Conservation (phyloP, 2,797 vertebrate species). For the Megalops cyprinoides region DNA sequence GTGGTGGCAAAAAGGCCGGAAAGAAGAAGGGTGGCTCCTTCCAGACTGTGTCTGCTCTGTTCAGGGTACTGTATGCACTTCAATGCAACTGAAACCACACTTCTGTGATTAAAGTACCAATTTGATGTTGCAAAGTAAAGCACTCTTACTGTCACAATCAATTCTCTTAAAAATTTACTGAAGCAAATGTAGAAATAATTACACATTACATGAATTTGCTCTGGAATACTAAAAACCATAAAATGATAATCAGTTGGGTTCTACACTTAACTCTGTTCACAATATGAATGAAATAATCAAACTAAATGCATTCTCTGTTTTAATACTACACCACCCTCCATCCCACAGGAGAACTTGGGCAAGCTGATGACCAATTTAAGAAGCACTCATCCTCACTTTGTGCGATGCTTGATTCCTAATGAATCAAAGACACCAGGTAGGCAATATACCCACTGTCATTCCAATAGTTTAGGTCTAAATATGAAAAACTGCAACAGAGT, state of each 20-base stretch:
- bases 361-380: constrained; percentile 88
- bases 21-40: constrained; percentile 91
- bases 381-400: constrained; percentile 91
- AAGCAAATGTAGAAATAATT: neutral
- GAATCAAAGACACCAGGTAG: constrained; percentile 90
- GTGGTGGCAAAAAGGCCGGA: constrained; percentile 74
- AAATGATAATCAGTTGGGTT: too few relatives aligned
- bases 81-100: too few relatives aligned
- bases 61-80: constrained; percentile 71
- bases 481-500: too few relatives aligned
- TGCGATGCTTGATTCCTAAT: constrained; percentile 89
- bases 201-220: too few relatives aligned
- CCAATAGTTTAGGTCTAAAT: too few relatives aligned
- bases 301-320: neutral
- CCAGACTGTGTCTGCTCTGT: constrained; percentile 87
- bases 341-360: constrained; percentile 83
- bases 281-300: neutral
- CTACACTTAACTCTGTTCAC: too few relatives aligned
- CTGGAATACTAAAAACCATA: too few relatives aligned
- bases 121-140: too few relatives aligned
- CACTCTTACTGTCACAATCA: neutral
- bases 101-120: too few relatives aligned
- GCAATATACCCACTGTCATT: too few relatives aligned
- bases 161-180: neutral
- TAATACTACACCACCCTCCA: neutral